phyloP scores from a whole-genome alignment of 2,797 vertebrate genomes.

The Chiroxiphia lanceolata region DNA sequence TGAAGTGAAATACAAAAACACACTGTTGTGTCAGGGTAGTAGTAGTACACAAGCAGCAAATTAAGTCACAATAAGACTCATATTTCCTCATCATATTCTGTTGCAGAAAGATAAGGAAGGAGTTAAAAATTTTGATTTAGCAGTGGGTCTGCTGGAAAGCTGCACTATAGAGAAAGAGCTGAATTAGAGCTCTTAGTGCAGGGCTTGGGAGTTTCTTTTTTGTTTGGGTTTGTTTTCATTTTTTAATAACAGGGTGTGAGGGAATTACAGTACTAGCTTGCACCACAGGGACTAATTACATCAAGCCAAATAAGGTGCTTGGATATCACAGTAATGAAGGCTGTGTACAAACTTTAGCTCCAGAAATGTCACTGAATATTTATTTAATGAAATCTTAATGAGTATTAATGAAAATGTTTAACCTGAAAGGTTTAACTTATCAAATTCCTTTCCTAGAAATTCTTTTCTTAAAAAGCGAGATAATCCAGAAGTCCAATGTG shows the following conservation, averaged over 20 bases:
- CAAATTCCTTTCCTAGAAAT: neutral
- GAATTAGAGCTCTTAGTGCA: neutral
- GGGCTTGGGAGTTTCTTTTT: neutral
- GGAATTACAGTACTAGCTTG: neutral
- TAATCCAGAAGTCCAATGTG: neutral
- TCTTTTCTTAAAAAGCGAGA: neutral
- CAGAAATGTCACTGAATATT: neutral
- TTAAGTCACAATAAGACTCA: fast-evolving
- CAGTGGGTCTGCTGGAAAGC: neutral
- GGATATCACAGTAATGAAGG: neutral
- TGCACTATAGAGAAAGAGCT: neutral
- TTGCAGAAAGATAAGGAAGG: neutral
- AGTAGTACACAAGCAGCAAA: neutral
- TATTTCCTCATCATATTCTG: neutral
- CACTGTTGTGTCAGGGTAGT: neutral
- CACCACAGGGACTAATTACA: neutral
- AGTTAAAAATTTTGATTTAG: neutral
- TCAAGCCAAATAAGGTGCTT: neutral
- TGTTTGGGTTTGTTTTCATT: neutral
- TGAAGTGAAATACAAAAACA: neutral
- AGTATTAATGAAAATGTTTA: neutral
- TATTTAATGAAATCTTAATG: neutral
- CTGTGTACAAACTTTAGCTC: neutral
- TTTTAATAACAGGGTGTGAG: neutral
- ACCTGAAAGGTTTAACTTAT: neutral